phyloP scores from a whole-genome alignment of 30 jellyfish, hydroid and myxozoan genomes.

The Phacellophora camtschatica region DNA sequence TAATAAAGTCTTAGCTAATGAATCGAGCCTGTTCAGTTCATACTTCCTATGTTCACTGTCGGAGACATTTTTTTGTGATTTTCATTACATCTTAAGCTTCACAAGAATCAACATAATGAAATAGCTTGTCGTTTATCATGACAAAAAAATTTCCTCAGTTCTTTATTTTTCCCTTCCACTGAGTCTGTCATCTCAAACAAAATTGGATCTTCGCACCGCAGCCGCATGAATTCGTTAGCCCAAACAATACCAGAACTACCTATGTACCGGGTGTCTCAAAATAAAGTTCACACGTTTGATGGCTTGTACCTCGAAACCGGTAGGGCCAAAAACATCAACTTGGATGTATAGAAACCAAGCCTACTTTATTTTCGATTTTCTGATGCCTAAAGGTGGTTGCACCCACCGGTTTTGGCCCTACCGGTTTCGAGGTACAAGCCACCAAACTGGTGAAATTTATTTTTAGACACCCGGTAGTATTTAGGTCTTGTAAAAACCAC shows the following conservation, averaged over 20 bases:
- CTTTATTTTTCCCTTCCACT: background rate
- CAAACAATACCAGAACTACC: constrained; percentile 49
- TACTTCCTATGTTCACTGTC: background rate
- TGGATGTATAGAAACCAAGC: no score
- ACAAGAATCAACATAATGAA: background rate
- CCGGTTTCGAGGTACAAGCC: no score
- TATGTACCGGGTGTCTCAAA: no score
- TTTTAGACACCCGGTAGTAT: no score
- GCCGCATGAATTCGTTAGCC: constrained; percentile 31
- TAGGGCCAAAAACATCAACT: no score
- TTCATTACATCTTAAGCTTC: constrained; percentile 8
- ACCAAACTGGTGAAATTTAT: no score
- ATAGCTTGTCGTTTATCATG: background rate
- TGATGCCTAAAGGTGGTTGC: no score
- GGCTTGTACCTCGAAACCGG: no score
- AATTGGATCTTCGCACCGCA: constrained; percentile 4
- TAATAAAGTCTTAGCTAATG: no score
- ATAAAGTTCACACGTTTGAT: no score
- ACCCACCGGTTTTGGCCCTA: no score
- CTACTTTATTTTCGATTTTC: no score
- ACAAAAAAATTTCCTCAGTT: background rate
- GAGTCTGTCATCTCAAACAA: background rate
- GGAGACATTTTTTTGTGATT: background rate
- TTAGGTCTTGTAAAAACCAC: constrained; percentile 23
- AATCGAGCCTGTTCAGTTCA: background rate